Evolutionary conservation across 1,140 invertebrate species (phyloP), one percentile per base, ranked within the genome.

Genomic region (Trichonephila clavata): DNA sequence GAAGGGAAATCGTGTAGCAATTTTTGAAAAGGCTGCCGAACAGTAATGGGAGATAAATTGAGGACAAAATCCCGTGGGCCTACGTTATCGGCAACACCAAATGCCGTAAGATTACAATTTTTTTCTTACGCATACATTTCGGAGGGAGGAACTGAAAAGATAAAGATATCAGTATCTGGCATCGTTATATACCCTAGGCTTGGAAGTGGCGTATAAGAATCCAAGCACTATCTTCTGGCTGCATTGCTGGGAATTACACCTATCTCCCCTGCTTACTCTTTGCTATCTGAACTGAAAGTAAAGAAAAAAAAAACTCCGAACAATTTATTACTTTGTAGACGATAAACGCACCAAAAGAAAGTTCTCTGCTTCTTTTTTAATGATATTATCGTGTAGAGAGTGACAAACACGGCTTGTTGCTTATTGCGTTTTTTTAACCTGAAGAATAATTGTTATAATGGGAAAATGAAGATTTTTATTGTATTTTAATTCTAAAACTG

Each of bases 11-110:
- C 63, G 68, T 57, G 65, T 59, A 43, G 21, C 57, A 80, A 65
- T 60, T 90, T 77, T 88, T 88, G 71, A 90, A 90, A 90, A 80
- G 65, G 50, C 88, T 27, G 43, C 32, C 68, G 71, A 59, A 90
- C 88, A 90, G 88, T 80, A 90, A 90, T 80, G 68, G 43, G 68
- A 90, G 88, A 90, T 90, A 90, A 90, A 90, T 80, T 90, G 65
- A 77, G 68, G 88, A 77, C 88, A 80, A 80, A 90, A 65, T 90
- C 68, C 68, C 68, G 21, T 57, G 57, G 24, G 88, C n/a, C n/a
- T 57, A 80, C 27, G 88, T 90, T 90, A 90, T 90, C 88, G 57
- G 43, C 39, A 90, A 90, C 88, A 90, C 88, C 88, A 90, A 90
- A 90, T 90, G 50, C 88, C 68, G 16, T 60, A 90, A 80, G 88